Conservation (phyloP, 2,113 vertebrate species). For the Pseudois nayaur region DNA sequence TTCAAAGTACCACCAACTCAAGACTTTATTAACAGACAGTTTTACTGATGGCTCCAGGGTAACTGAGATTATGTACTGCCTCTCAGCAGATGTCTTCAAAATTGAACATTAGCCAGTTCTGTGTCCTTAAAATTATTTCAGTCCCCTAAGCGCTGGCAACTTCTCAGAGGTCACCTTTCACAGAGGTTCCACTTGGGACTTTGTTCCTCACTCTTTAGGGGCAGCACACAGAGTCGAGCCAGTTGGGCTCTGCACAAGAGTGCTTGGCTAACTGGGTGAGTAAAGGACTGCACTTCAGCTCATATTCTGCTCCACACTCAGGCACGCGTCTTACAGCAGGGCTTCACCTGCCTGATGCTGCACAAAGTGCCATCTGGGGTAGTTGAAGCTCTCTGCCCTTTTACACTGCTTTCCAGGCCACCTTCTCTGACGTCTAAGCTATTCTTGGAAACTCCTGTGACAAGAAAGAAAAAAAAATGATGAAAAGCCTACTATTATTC, state of each 20-base stretch:
- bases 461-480: neutral
- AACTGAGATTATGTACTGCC: neutral
- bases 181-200: neutral
- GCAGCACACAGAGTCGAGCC: neutral
- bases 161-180: neutral
- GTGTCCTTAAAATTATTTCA: neutral
- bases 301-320: neutral
- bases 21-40: neutral
- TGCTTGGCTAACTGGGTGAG: neutral
- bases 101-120: neutral
- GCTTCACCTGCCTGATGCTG: neutral
- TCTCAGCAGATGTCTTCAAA: neutral
- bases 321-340: no score
- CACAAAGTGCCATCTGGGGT: neutral
- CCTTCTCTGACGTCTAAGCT: neutral
- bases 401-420: neutral
- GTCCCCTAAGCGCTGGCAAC: neutral
- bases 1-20: slow-evolving; percentile 3
- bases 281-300: neutral
- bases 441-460: neutral
- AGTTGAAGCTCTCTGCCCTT: neutral
- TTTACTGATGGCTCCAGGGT: neutral
- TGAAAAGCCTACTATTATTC: neutral
- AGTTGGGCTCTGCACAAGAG: neutral
- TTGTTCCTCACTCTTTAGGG: neutral